Evolutionary conservation across 2,113 vertebrate species (phyloP).

Genomic region (Heterotis niloticus): DNA sequence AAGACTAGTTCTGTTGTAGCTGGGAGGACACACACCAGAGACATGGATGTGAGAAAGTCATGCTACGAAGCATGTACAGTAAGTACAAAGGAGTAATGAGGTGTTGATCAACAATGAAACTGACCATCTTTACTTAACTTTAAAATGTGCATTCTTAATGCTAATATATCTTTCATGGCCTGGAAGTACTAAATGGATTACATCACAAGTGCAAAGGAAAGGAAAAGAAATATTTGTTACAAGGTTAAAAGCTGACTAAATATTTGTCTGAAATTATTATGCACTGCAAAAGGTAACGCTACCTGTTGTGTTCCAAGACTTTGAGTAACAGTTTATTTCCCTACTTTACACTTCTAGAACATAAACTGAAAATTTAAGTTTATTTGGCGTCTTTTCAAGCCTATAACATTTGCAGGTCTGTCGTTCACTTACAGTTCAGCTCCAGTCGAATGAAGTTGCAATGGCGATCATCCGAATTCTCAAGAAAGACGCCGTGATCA

Average conservation of each 20-base stretch:
- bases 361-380: background rate
- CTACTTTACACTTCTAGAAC: background rate
- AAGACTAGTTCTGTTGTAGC: constrained; percentile 81
- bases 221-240: too few relatives aligned
- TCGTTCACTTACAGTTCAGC: constrained; percentile 82
- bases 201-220: background rate
- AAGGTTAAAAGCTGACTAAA: too few relatives aligned
- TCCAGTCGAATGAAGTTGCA: constrained; percentile 84
- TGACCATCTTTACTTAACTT: background rate
- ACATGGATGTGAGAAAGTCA: background rate
- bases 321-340: too few relatives aligned
- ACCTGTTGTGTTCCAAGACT: too few relatives aligned
- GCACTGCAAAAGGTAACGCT: too few relatives aligned
- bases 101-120: background rate
- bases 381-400: background rate
- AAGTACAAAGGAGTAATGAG: background rate
- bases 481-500: constrained; percentile 80
- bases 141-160: too few relatives aligned
- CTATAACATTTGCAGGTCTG: background rate
- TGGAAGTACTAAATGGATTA: background rate
- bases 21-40: constrained; percentile 39
- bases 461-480: constrained; percentile 77
- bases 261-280: too few relatives aligned
- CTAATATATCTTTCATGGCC: background rate
- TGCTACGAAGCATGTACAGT: background rate